Evolutionary conservation across 2,888 invertebrate species (phyloP).

Genomic region (Polylopha cassiicola): DNA sequence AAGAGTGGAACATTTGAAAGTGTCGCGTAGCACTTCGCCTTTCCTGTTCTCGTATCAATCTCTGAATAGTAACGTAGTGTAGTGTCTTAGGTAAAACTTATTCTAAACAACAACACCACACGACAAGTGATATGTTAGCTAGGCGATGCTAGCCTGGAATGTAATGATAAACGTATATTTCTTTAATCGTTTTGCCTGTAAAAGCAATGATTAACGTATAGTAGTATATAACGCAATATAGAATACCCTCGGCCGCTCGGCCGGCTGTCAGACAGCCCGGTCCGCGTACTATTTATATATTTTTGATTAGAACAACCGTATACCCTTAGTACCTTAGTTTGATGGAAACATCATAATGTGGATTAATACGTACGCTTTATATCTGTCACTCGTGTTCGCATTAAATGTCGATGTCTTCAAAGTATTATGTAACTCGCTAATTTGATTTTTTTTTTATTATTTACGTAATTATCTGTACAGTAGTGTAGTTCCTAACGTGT

Average conservation of each 20-base stretch:
- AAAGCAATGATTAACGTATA: constrained; percentile 54
- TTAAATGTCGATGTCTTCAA: constrained; percentile 34
- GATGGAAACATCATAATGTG: constrained; percentile 19
- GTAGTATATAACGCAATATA: constrained; percentile 45
- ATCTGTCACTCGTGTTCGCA: constrained; percentile 25
- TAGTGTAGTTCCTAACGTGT: constrained; percentile 73
- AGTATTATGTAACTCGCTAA: constrained; percentile 44
- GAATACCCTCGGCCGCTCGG: constrained; percentile 46
- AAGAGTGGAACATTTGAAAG: no score
- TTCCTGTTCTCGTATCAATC: constrained; percentile 50
- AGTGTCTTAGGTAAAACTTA: constrained; percentile 73
- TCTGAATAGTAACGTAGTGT: constrained; percentile 71
- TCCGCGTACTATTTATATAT: constrained; percentile 30
- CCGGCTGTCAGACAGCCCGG: constrained; percentile 57
- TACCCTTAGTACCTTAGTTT: constrained; percentile 40
- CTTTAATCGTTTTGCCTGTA: constrained; percentile 61
- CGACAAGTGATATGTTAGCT: constrained; percentile 71
- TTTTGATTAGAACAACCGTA: constrained; percentile 29
- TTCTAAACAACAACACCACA: constrained; percentile 75
- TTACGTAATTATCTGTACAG: constrained; percentile 68
- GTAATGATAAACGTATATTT: constrained; percentile 56
- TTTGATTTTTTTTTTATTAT: constrained; percentile 46
- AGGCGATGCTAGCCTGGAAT: constrained; percentile 58
- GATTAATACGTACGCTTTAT: constrained; percentile 13
- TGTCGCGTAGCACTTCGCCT: constrained; percentile 12